These are phyloP conservation scores for Macroramphosus scolopax DNA, from an alignment of 2,797 vertebrate species.

Conservation along the genomic window DNA sequence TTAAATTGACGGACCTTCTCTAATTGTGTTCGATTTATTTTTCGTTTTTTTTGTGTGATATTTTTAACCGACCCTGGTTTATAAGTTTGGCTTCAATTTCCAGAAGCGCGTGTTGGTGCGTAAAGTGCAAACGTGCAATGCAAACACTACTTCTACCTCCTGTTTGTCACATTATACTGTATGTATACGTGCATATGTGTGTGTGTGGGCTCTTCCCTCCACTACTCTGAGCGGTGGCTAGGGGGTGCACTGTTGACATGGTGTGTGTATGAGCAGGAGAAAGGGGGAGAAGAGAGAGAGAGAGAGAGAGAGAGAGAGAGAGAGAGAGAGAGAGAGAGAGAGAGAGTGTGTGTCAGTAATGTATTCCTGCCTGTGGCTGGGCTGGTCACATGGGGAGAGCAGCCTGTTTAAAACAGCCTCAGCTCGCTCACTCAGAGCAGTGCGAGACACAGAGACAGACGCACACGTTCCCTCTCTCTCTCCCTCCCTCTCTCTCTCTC, in stretches of 20 bases:
- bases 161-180: no score
- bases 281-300: conserved; percentile 15
- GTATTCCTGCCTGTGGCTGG: conserved; percentile 80
- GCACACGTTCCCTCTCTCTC: conserved; percentile 54
- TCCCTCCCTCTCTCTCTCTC: conserved; percentile 19
- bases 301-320: neutral
- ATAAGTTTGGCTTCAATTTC: no score
- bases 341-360: conserved; percentile 66
- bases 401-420: conserved; percentile 79
- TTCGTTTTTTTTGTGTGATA: neutral
- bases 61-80: no score
- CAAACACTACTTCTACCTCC: no score
- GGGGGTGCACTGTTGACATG: conserved; percentile 76
- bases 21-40: conserved; percentile 14
- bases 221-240: conserved; percentile 73
- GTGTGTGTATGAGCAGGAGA: conserved; percentile 47
- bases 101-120: no score
- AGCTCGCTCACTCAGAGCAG: conserved; percentile 73
- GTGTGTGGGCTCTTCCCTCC: conserved; percentile 46
- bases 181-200: conserved; percentile 1
- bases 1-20: conserved; percentile 25
- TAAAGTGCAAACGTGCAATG: no score
- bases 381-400: conserved; percentile 89
- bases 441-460: conserved; percentile 70
- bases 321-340: conserved; percentile 4